Percentiles rank a stretch among this genome's conserved stretches.
phyloP scores from a whole-genome alignment of 2,888 invertebrate species.

The Drosophila rellima region DNA sequence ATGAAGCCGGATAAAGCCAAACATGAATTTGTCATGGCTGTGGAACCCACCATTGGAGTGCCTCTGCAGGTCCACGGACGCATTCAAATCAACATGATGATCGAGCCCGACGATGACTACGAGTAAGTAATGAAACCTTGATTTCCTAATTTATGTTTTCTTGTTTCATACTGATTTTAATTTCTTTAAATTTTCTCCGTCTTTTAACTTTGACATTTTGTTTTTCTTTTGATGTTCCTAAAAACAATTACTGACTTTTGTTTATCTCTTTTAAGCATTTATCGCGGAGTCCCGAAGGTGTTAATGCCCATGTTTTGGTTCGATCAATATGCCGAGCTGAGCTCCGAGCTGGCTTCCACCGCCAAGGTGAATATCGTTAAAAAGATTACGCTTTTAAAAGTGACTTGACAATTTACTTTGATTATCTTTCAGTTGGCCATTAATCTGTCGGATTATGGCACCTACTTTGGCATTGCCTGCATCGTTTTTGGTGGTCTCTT shows the following conservation, averaged over 20 bases:
- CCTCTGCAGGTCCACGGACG: conserved; percentile 91
- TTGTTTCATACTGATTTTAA: neutral
- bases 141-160: neutral
- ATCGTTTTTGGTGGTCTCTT: conserved; percentile 77
- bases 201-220: neutral
- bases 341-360: conserved; percentile 87
- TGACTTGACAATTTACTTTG: neutral
- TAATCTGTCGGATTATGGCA: conserved; percentile 78
- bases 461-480: conserved; percentile 79
- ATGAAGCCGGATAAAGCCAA: conserved; percentile 88
- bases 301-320: conserved; percentile 93
- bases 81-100: conserved; percentile 91
- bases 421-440: conserved; percentile 74
- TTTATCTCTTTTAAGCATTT: conserved; percentile 86
- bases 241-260: neutral
- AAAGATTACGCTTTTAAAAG: neutral
- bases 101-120: conserved; percentile 87
- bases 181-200: neutral
- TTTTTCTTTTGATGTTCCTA: neutral
- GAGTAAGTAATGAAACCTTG: no score
- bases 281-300: conserved; percentile 86
- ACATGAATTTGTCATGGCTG: conserved; percentile 89
- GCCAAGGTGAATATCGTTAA: conserved; percentile 73
- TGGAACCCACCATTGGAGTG: conserved; percentile 92
- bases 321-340: conserved; percentile 88